Evolutionary conservation across 2,888 invertebrate species (phyloP).

Genomic region (Cordilura impudica): DNA sequence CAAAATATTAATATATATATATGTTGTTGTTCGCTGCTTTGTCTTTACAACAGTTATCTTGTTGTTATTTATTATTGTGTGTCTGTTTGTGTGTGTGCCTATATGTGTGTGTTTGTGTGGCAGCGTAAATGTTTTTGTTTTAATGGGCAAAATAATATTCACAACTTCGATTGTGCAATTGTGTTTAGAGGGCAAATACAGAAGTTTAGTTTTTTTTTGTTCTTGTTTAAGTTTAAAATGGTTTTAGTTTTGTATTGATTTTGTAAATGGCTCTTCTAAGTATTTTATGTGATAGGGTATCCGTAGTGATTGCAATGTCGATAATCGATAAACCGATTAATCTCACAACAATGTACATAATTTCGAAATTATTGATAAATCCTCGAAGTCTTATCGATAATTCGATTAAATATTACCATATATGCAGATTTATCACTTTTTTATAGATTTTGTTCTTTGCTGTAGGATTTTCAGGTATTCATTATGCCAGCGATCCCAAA

Average conservation of each 20-base stretch:
- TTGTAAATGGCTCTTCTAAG: slow-evolving; percentile 20
- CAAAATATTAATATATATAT: neutral
- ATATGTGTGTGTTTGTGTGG: neutral
- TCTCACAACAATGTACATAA: too few relatives aligned
- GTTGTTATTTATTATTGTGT: neutral
- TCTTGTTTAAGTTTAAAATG: slow-evolving; percentile 11
- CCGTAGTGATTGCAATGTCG: too few relatives aligned
- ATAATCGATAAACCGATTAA: too few relatives aligned
- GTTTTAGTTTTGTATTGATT: slow-evolving; percentile 29
- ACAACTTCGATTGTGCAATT: neutral
- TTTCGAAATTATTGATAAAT: too few relatives aligned
- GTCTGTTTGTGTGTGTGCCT: neutral
- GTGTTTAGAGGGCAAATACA: slow-evolving; percentile 14
- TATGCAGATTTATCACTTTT: too few relatives aligned
- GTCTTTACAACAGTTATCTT: slow-evolving; percentile 5
- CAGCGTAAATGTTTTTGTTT: neutral
- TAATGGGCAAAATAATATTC: slow-evolving; percentile 20
- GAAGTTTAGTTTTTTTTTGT: slow-evolving; percentile 17
- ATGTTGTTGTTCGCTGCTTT: neutral
- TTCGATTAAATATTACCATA: too few relatives aligned
- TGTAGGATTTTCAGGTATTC: too few relatives aligned
- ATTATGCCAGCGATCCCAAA: too few relatives aligned
- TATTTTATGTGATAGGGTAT: too few relatives aligned
- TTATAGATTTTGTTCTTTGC: too few relatives aligned
- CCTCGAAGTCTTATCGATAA: too few relatives aligned